phyloP scores from a whole-genome alignment of 2,797 vertebrate species.

The Sebastes hopkinsi region DNA sequence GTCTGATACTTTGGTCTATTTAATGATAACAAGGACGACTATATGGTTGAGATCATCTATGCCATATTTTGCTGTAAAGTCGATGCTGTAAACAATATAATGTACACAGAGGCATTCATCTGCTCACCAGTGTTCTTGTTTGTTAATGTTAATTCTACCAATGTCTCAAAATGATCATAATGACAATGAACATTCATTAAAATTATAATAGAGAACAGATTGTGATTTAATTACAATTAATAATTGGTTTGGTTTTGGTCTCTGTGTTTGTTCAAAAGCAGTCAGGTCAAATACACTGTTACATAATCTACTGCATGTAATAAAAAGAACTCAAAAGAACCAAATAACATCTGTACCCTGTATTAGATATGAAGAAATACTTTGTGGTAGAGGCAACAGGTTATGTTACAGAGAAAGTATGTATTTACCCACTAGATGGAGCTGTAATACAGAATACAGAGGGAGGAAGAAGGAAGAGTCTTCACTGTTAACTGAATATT shows the following conservation, averaged over 20 bases:
- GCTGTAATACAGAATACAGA: slow-evolving; percentile 45
- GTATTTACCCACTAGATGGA: slow-evolving; percentile 69
- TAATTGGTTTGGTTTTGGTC: not conserved
- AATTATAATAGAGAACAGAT: not conserved
- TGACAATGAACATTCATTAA: not conserved
- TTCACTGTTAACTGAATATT: not conserved
- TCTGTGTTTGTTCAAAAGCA: not conserved
- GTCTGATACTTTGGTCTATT: not conserved
- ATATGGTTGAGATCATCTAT: not conserved
- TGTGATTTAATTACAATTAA: not conserved
- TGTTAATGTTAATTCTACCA: not conserved
- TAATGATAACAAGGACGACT: not conserved
- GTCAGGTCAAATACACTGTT: not conserved
- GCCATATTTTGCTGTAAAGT: not conserved
- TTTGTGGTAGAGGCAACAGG: slow-evolving; percentile 25
- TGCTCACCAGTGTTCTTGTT: not conserved
- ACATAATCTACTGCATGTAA: not conserved
- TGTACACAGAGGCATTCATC: not conserved
- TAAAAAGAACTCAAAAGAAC: not conserved
- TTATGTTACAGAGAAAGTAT: slow-evolving; percentile 2
- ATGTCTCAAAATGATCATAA: not conserved
- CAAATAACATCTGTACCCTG: not conserved
- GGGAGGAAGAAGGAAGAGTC: not conserved
- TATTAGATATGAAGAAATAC: not conserved
- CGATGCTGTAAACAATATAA: not conserved